Conservation (phyloP, 2,888 invertebrate genomes). For the Agrochola macilenta region DNA sequence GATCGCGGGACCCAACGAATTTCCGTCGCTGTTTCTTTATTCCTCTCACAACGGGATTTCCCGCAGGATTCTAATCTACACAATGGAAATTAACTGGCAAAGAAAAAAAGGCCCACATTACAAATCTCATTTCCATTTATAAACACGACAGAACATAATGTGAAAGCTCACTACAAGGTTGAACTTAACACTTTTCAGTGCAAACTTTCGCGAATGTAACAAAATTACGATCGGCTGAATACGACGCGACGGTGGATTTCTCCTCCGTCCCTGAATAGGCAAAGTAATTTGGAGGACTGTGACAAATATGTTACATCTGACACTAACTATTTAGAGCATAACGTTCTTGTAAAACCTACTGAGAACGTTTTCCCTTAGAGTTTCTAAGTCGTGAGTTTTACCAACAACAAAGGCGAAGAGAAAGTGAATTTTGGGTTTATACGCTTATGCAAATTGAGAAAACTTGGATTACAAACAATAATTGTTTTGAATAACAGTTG, state of each 20-base stretch:
- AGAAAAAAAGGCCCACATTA: conserved; percentile 67
- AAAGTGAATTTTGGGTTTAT: conserved; percentile 53
- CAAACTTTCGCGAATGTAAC: conserved; percentile 63
- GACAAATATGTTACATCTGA: conserved; percentile 56
- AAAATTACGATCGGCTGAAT: conserved; percentile 63
- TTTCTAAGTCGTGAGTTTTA: conserved; percentile 51
- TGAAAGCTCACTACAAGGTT: conserved; percentile 67
- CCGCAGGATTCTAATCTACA: conserved; percentile 81
- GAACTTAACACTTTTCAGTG: conserved; percentile 68
- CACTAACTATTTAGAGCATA: conserved; percentile 62
- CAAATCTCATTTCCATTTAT: conserved; percentile 71
- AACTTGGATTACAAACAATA: conserved; percentile 41
- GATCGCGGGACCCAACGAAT: conserved; percentile 72
- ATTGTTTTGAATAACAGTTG: conserved; percentile 30
- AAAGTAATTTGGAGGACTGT: conserved; percentile 65
- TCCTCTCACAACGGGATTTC: conserved; percentile 71
- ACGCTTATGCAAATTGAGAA: conserved; percentile 23
- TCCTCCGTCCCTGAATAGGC: conserved; percentile 60
- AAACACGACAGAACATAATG: conserved; percentile 68
- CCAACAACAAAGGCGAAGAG: conserved; percentile 55
- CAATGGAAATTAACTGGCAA: conserved; percentile 78
- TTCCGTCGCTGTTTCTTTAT: conserved; percentile 75
- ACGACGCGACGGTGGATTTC: conserved; percentile 60
- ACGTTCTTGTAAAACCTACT: conserved; percentile 39
- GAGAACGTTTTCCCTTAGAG: conserved; percentile 24